A percentile compares a stretch with the other conserved stretches of the same genome.
Evolutionary conservation across 2,113 vertebrate genomes (phyloP).

Genomic region (Hirundichthys speculiger): DNA sequence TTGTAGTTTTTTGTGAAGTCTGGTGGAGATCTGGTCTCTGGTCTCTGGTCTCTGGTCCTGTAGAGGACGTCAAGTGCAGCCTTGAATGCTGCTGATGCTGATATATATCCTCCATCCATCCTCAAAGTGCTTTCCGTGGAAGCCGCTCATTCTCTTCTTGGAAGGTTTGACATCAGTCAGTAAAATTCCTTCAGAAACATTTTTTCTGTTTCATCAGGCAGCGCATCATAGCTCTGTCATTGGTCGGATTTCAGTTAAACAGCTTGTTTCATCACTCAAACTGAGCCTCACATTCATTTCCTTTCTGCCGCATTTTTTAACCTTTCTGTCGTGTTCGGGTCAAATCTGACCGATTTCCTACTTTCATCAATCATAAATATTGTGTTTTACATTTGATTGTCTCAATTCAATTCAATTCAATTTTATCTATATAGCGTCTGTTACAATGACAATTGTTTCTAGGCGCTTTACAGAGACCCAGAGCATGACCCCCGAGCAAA

Average conservation of each 20-base stretch:
- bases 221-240: neutral
- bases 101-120: constrained; percentile 35
- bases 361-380: too few species aligned
- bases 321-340: too few species aligned
- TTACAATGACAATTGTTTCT: too few species aligned
- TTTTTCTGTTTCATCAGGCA: neutral
- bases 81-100: constrained; percentile 3
- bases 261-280: neutral
- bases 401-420: too few species aligned
- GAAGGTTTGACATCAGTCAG: constrained; percentile 18
- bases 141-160: neutral
- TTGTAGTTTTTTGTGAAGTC: too few species aligned
- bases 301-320: too few species aligned
- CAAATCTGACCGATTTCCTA: too few species aligned
- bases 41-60: neutral
- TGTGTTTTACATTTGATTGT: too few species aligned
- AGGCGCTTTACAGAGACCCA: too few species aligned
- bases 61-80: neutral
- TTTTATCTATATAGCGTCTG: too few species aligned
- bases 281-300: neutral
- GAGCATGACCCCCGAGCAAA: too few species aligned
- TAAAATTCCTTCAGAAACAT: neutral
- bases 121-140: neutral
- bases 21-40: neutral
- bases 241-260: neutral